These are phyloP conservation scores for Microdon myrmicae DNA, from an alignment of 2,888 invertebrate genomes.

Conservation along the genomic window DNA sequence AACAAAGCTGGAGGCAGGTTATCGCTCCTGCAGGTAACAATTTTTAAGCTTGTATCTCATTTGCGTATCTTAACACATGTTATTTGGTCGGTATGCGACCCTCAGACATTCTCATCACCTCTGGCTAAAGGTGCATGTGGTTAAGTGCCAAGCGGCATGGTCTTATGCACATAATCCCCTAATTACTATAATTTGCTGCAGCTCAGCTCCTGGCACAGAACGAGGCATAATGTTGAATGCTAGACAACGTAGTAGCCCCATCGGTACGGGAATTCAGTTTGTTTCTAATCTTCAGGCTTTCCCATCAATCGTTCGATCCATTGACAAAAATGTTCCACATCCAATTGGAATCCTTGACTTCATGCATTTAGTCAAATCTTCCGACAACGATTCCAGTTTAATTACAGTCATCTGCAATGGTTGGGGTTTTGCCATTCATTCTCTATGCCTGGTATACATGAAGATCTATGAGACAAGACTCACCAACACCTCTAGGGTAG, in stretches of 20 bases:
- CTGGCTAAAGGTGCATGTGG: no score
- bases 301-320: constrained; percentile 32
- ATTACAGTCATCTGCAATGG: constrained; percentile 34
- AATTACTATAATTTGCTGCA: constrained; percentile 10
- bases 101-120: no score
- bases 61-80: no score
- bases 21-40: no score
- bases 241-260: no score
- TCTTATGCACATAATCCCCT: not conserved
- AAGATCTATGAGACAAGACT: not conserved
- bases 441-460: not conserved
- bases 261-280: constrained; percentile 6
- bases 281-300: constrained; percentile 14
- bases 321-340: constrained; percentile 50
- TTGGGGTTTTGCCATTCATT: no score
- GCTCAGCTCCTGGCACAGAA: constrained; percentile 1
- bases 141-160: constrained; percentile 1
- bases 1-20: no score
- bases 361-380: constrained; percentile 48
- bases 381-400: constrained; percentile 40
- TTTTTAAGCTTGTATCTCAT: no score
- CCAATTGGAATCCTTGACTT: constrained; percentile 28
- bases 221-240: no score
- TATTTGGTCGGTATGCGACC: no score
- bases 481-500: constrained; percentile 4